Percentiles rank a stretch among this genome's conserved stretches.
phyloP scores from a whole-genome alignment of 2,888 invertebrate species.

The Esperia sulphurella region DNA sequence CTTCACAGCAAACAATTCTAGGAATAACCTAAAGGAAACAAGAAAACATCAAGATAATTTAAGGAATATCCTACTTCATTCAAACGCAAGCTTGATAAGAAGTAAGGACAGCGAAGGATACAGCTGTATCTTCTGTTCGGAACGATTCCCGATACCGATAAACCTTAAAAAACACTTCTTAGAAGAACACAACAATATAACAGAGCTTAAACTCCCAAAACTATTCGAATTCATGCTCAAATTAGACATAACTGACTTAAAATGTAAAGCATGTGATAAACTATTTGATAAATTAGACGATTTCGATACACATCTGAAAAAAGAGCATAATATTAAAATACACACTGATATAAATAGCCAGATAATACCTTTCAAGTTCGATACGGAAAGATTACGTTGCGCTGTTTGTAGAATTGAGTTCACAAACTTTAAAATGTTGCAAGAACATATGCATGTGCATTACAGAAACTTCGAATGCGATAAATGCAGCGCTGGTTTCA shows the following conservation, averaged over 20 bases:
- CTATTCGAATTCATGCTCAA: conserved; percentile 30
- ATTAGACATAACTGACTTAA: conserved; percentile 46
- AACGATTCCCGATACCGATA: conserved; percentile 24
- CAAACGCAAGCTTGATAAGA: conserved; percentile 31
- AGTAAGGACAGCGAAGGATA: conserved; percentile 24
- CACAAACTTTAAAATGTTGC: conserved; percentile 44
- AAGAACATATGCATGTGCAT: conserved; percentile 58
- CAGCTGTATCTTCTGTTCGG: conserved; percentile 32
- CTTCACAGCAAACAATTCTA: neutral
- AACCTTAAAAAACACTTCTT: conserved; percentile 32
- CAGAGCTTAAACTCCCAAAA: conserved; percentile 3
- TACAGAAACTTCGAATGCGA: conserved; percentile 47
- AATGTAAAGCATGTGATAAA: conserved; percentile 38
- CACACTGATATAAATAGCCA: conserved; percentile 40
- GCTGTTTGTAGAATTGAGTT: conserved; percentile 39
- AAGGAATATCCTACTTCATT: conserved; percentile 23
- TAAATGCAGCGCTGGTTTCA: conserved; percentile 39
- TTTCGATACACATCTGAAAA: conserved; percentile 34
- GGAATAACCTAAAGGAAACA: neutral
- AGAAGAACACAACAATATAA: conserved; percentile 25
- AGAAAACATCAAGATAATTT: conserved; percentile 11
- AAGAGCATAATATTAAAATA: conserved; percentile 29
- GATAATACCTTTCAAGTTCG: conserved; percentile 56
- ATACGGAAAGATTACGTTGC: conserved; percentile 39
- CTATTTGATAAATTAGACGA: conserved; percentile 31